Evolutionary conservation across 2,113 vertebrate species (phyloP).

Genomic region (Indicator indicator): DNA sequence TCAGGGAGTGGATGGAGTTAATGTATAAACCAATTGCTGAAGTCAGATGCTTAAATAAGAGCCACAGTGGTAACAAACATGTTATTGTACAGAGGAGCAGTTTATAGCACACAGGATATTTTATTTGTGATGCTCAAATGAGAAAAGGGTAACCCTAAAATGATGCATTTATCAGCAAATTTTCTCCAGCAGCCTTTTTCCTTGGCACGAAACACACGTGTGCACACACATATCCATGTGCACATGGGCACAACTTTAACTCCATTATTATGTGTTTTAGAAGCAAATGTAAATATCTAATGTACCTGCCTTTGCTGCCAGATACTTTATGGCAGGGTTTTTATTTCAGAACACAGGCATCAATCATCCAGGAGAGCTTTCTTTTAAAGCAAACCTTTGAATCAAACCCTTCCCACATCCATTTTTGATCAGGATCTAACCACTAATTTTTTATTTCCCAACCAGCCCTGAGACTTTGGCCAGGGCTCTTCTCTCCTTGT

Average conservation of each 20-base stretch:
- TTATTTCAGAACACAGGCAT: neutral
- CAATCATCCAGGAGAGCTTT: neutral
- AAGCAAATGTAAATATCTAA: neutral
- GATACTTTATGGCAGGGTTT: neutral
- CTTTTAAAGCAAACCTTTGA: neutral
- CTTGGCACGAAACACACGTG: neutral
- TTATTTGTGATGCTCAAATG: neutral
- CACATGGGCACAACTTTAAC: neutral
- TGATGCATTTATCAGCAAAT: neutral
- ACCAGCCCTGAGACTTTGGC: neutral
- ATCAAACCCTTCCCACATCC: neutral
- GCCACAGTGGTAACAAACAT: neutral
- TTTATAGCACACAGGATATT: neutral
- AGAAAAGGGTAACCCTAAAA: neutral
- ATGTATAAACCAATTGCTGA: constrained; percentile 48
- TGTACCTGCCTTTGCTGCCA: neutral
- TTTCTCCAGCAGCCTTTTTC: neutral
- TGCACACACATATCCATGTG: neutral
- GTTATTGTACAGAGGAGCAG: neutral
- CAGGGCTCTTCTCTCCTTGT: neutral
- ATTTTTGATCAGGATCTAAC: neutral
- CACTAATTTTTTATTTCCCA: neutral
- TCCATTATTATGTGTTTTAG: accelerated
- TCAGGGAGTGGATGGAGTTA: constrained; percentile 32
- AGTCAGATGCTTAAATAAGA: constrained; percentile 60